Base-by-base conservation (phyloP, 2,113 vertebrate genomes). In the Octodon degus region DNA sequence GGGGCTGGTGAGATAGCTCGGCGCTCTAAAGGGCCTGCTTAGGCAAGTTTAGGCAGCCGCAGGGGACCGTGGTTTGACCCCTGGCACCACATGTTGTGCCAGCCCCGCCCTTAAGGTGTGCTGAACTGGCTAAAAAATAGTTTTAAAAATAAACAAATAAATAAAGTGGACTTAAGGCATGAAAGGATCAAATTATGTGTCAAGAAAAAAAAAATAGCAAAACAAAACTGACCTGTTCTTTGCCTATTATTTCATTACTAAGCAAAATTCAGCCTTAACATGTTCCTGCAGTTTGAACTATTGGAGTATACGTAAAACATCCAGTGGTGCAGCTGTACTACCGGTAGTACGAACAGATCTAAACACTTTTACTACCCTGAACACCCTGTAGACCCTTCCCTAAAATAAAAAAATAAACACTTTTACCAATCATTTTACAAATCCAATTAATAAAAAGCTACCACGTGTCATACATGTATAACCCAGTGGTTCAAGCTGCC, bases 251-350 rank as follows among this genome's bases (percentile, higher is more conserved):
- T 43, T 53, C 1, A 76, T 5, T 5, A 76, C 32, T 68, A 90
- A 74, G 32, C 37, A 77, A 95, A 90, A 93, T 82, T 74, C n/a
- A 89, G 43, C 68, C 32, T 50, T n/a, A 89, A 17, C 24, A 84
- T 65, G 1, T 47, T 47, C 25, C 25, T 0, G 24, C 74, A 47
- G 25, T 25, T 76, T 30, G 40, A 27, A 77, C 74, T 40, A 77
- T 5, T 30, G 25, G 25, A 25, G 72, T 24, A 74, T 22, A 22
- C 24, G 17, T 22, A 76, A 13, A 22, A 76, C 25, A 11, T 24
- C 22, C 37, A 37, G 40, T 43, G 9, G 24, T 5, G 40, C 43
- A 77, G 5, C 40, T 43, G 40, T 16, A 77, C 40, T 47, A 27
- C 74, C 27, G 11, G 12, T 47, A 43, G 24, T 25, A 77, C 24